phyloP scores from a whole-genome alignment of 2,797 vertebrate species.

The Tympanoctomys barrerae region DNA sequence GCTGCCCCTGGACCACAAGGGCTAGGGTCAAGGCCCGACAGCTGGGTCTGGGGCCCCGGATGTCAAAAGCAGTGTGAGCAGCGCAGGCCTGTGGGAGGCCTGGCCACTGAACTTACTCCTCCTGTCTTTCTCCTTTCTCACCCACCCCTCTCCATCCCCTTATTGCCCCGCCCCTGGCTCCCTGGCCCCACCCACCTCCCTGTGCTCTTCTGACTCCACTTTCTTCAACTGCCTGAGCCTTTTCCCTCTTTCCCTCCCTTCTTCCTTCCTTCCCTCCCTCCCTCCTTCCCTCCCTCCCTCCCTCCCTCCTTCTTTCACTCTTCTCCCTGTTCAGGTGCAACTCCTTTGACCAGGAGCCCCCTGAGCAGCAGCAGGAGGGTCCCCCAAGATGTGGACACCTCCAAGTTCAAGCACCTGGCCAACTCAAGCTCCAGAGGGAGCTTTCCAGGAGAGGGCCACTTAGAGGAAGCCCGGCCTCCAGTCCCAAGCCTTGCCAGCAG shows the following conservation, averaged over 20 bases:
- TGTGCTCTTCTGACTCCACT: neutral
- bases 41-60: neutral
- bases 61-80: neutral
- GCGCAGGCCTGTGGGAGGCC: neutral
- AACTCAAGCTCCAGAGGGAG: neutral
- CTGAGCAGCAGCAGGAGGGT: neutral
- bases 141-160: neutral
- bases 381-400: neutral
- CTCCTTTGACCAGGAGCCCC: constrained; percentile 16
- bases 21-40: neutral
- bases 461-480: neutral
- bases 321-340: constrained; percentile 7
- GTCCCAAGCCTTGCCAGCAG: neutral
- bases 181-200: neutral
- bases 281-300: neutral
- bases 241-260: neutral
- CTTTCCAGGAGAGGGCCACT: neutral
- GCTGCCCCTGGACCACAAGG: neutral
- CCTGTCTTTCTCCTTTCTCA: neutral
- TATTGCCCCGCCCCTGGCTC: neutral
- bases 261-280: no score
- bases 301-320: no score
- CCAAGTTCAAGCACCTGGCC: constrained; percentile 37
- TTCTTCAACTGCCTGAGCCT: neutral
- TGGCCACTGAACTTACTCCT: neutral